Conservation (phyloP, 2,888 invertebrate genomes). For the Drosophila mimica region DNA sequence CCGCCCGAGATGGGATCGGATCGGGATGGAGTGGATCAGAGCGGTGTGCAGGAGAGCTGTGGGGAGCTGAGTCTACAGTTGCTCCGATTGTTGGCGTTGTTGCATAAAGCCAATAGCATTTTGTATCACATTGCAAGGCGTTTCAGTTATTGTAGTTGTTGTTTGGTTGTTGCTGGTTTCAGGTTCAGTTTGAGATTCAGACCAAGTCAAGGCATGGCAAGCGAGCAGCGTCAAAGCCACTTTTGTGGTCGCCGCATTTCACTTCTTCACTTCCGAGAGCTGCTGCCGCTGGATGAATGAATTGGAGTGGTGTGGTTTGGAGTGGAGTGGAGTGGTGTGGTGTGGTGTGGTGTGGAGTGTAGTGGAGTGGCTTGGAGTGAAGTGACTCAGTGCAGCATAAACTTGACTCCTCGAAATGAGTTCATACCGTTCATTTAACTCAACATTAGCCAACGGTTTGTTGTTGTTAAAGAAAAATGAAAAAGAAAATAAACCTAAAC, state of each 20-base stretch:
- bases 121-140: constrained; percentile 74
- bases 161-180: constrained; percentile 46
- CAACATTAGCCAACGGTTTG: constrained; percentile 42
- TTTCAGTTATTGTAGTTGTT: constrained; percentile 47
- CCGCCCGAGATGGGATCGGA: constrained; percentile 29
- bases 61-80: constrained; percentile 20
- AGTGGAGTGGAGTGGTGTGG: no score
- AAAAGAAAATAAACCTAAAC: constrained; percentile 16
- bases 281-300: constrained; percentile 63
- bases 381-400: constrained; percentile 65
- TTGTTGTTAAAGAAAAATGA: constrained; percentile 12
- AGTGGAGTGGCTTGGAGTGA: constrained; percentile 19
- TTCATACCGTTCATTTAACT: constrained; percentile 73
- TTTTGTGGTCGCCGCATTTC: constrained; percentile 71
- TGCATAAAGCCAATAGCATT: constrained; percentile 70
- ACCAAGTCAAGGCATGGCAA: constrained; percentile 23
- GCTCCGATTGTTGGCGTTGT: constrained; percentile 53
- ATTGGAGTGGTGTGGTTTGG: constrained; percentile 21
- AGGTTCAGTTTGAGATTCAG: constrained; percentile 68
- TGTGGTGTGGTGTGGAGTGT: not conserved
- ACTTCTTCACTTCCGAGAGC: constrained; percentile 72
- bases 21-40: constrained; percentile 8
- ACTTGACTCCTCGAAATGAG: constrained; percentile 76
- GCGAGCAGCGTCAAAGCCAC: constrained; percentile 47
- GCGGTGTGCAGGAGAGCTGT: not conserved